Percentiles rank a stretch among this genome's conserved stretches.
Conservation (phyloP, 2,113 vertebrate species). For the Epinephelus cyanopodus region DNA sequence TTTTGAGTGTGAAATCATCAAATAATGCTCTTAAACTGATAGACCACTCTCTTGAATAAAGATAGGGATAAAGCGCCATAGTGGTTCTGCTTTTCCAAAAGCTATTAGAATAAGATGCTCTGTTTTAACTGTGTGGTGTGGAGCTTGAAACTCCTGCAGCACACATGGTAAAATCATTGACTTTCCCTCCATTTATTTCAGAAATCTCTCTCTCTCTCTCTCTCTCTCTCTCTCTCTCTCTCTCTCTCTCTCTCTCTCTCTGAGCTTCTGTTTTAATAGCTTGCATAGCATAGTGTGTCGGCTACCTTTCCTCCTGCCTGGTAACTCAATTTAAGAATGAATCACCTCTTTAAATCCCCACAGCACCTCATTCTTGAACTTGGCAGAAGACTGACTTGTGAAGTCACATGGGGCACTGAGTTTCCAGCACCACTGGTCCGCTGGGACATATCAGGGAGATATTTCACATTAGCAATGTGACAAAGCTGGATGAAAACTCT, state of each 20-base stretch:
- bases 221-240: conserved; percentile 17
- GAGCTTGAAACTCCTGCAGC: conserved; percentile 63
- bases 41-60: too few relatives aligned
- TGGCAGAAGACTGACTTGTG: conserved; percentile 53
- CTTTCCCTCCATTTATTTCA: conserved; percentile 66
- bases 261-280: conserved; percentile 84
- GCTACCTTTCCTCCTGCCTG: conserved; percentile 66
- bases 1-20: too few relatives aligned
- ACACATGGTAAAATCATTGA: conserved; percentile 79
- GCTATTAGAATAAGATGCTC: conserved; percentile 54
- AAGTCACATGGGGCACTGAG: conserved; percentile 46
- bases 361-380: conserved; percentile 69
- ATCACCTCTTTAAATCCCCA: conserved; percentile 61
- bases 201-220: conserved; percentile 34
- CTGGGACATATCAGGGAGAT: conserved; percentile 31
- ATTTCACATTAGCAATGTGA: conserved; percentile 45
- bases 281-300: conserved; percentile 57
- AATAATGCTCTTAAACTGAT: too few relatives aligned
- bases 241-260: conserved; percentile 21
- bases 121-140: conserved; percentile 58
- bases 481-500: conserved; percentile 34
- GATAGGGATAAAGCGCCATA: too few relatives aligned
- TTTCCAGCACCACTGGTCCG: conserved; percentile 37
- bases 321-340: conserved; percentile 73
- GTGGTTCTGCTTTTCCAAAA: conserved; percentile 70